Evolutionary conservation across 2,888 invertebrate species (phyloP).

Genomic region (Athripsodes cinereus): DNA sequence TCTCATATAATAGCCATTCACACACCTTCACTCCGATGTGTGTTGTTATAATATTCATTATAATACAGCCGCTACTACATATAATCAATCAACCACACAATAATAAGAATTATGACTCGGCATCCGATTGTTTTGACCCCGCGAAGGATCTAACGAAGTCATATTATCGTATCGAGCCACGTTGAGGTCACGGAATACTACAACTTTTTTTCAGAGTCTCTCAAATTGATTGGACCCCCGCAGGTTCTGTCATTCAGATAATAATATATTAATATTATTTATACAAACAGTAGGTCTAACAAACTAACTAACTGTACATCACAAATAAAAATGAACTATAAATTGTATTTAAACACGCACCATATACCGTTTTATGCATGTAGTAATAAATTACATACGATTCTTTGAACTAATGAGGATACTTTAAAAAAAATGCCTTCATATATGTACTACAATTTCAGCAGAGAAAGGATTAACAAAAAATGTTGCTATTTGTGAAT

Average conservation of each 20-base stretch:
- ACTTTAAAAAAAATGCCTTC: no score
- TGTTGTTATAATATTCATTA: no score
- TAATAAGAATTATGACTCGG: background rate
- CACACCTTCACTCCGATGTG: no score
- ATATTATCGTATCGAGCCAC: background rate
- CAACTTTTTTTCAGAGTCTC: background rate
- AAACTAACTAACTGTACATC: background rate
- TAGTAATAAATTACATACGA: no score
- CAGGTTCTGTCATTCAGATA: constrained; percentile 1
- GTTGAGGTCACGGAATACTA: background rate
- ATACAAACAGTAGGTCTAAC: background rate
- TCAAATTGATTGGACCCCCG: constrained; percentile 1
- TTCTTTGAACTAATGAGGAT: no score
- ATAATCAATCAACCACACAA: constrained; percentile 2
- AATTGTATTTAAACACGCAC: no score
- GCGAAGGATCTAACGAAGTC: background rate
- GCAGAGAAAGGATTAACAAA: no score
- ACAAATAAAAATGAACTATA: no score
- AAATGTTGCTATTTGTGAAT: no score
- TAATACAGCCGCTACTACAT: background rate
- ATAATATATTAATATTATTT: background rate
- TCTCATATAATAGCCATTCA: no score
- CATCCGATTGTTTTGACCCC: constrained; percentile 1
- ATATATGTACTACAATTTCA: no score
- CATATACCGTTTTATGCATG: no score